A percentile compares a stretch with the other conserved stretches of the same genome.
phyloP scores from a whole-genome alignment of 2,113 vertebrate genomes.

The Pica pica region DNA sequence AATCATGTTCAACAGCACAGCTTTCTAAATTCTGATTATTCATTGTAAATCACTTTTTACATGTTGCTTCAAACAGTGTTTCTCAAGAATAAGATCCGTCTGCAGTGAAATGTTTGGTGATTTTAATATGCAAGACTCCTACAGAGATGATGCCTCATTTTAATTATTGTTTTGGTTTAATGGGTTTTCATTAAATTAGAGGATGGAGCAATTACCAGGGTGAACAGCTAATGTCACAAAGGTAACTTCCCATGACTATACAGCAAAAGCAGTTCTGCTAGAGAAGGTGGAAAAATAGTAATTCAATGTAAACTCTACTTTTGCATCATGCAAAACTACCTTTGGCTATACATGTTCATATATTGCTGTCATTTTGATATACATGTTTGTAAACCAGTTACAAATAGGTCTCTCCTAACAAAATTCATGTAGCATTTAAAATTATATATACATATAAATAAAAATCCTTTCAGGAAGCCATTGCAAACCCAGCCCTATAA shows the following conservation, averaged over 20 bases:
- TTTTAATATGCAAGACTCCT: conserved; percentile 80
- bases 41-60: conserved; percentile 69
- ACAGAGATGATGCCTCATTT: conserved; percentile 81
- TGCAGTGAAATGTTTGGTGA: conserved; percentile 64
- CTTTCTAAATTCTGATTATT: conserved; percentile 61
- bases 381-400: background rate
- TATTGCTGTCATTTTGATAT: background rate
- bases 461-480: background rate
- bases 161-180: conserved; percentile 85
- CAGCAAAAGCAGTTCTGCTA: conserved; percentile 29
- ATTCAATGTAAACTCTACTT: background rate
- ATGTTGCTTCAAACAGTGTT: conserved; percentile 60
- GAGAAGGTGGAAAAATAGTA: background rate
- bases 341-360: background rate
- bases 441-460: background rate
- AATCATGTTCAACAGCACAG: conserved; percentile 39
- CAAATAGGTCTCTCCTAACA: background rate
- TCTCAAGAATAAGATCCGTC: conserved; percentile 66
- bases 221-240: conserved; percentile 77
- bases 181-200: conserved; percentile 85
- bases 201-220: conserved; percentile 76
- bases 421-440: background rate
- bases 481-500: background rate
- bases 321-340: background rate
- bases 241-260: conserved; percentile 72